Conservation (phyloP, 2,888 invertebrate species). For the Eumacrocentrus americanus region DNA sequence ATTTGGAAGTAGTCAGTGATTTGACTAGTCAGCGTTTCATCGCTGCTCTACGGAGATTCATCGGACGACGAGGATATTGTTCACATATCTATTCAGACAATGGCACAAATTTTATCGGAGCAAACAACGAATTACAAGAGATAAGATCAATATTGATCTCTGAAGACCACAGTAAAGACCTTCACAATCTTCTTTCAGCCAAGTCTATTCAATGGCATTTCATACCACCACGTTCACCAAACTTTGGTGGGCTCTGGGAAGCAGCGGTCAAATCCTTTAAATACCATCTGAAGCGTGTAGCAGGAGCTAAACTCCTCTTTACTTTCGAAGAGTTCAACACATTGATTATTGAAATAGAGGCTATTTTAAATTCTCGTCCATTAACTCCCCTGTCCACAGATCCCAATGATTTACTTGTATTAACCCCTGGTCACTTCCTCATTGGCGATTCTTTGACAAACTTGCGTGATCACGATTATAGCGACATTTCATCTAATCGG, state of each 20-base stretch:
- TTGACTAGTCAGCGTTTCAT: constrained; percentile 33
- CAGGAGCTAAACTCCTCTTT: neutral
- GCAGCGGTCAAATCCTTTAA: neutral
- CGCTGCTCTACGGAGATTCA: constrained; percentile 28
- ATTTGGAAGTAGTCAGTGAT: constrained; percentile 33
- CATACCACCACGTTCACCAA: neutral
- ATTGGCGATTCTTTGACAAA: constrained; percentile 27
- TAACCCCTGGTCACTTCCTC: constrained; percentile 29
- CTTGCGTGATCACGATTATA: constrained; percentile 10
- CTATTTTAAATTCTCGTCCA: constrained; percentile 9
- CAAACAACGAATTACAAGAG: constrained; percentile 26
- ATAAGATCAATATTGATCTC: constrained; percentile 14
- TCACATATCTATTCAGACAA: constrained; percentile 29
- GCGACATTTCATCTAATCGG: neutral
- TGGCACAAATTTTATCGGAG: constrained; percentile 32
- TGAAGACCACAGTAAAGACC: constrained; percentile 4
- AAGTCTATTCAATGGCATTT: neutral
- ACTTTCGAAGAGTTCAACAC: constrained; percentile 12
- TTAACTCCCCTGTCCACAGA: constrained; percentile 26
- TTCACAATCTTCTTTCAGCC: neutral
- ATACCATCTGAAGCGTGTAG: neutral
- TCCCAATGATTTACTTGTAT: constrained; percentile 25
- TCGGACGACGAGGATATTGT: constrained; percentile 21
- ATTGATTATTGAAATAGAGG: neutral
- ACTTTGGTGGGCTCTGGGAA: constrained; percentile 1